Conservation (phyloP, 2,888 invertebrate genomes). For the Apamea epomidion region DNA sequence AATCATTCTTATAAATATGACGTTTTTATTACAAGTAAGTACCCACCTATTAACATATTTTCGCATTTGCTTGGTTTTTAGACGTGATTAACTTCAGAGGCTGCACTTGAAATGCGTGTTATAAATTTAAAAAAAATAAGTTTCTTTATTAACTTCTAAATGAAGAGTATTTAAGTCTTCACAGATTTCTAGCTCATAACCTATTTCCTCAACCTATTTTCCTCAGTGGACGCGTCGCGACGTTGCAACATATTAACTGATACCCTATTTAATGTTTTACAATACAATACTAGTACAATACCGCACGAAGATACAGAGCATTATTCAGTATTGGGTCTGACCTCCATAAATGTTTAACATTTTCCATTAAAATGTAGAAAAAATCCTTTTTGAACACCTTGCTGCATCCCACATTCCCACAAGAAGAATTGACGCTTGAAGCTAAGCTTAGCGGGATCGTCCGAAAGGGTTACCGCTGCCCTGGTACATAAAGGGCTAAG, state of each 20-base stretch:
- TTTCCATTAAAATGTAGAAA: neutral
- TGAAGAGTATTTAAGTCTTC: neutral
- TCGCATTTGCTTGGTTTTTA: neutral
- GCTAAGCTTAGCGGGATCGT: no score
- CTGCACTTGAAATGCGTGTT: neutral
- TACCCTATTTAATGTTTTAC: constrained; percentile 37
- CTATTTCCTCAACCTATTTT: constrained; percentile 56
- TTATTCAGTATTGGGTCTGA: neutral
- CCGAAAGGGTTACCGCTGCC: no score
- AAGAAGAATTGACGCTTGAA: constrained; percentile 3
- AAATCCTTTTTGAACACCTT: neutral
- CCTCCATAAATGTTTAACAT: neutral
- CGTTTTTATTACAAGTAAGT: neutral
- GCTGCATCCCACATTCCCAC: neutral
- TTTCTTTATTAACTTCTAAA: no score
- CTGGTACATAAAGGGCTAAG: no score
- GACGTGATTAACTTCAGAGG: neutral
- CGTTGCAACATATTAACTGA: constrained; percentile 40
- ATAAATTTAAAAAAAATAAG: no score
- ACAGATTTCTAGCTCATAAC: constrained; percentile 45
- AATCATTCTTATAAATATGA: neutral
- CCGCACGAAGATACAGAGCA: constrained; percentile 1
- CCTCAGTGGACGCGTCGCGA: constrained; percentile 15
- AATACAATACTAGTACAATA: constrained; percentile 20
- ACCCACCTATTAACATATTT: neutral